Base-by-base conservation (phyloP, 2,888 invertebrate species). In the Dyspetes luteomarginatus region DNA sequence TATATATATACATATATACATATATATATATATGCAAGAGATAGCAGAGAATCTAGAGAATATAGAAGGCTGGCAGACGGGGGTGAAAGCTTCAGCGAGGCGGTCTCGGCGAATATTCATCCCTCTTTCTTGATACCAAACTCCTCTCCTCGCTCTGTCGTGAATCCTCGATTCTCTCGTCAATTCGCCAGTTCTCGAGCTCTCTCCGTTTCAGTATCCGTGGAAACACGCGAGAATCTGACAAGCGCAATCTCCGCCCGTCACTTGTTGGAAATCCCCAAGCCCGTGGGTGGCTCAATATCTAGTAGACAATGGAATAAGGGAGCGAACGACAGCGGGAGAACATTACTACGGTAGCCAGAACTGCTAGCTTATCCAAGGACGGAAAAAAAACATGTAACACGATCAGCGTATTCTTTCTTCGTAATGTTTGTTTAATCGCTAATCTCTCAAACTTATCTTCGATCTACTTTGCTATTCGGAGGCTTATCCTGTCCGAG, bases 211-310 rank as follows among this genome's bases (percentile, higher is more conserved):
- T 79, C 67, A 74, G 81, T 82, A 79, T 73, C 65, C 79, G 71
- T 78, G 67, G 50, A 50, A 79, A 78, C 78, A n/a, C 77, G 67
- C 72, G 75, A 64, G 28, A 83, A 84, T 82, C 82, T 82, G 84
- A 78, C 82, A 80, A 74, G 76, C 56, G 82, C 83, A 82, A 84
- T 85, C 84, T 82, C 81, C 67, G 65, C 69, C 58, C 74, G 72
- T 82, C 79, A 81, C 72, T 73, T 41, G 64, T 73, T n/a, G n/a
- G 26, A 62, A 64, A 64, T 52, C 19, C 52, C 62, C 9, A 52
- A n/a, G 36, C 67, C 50, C 9, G 50, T n/a, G 36, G 52, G 50
- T 52, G 24, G 41, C 52, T 28, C 36, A 41, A 36, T n/a, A 26
- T 19, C 69, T 19, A 56, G 41, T 19, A 19, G 43, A 71, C 75